Percentiles rank a stretch among this genome's conserved stretches.
These are phyloP conservation scores for Thamnophis sirtalis DNA, from an alignment of 2,113 vertebrate species.

Conservation along the genomic window DNA sequence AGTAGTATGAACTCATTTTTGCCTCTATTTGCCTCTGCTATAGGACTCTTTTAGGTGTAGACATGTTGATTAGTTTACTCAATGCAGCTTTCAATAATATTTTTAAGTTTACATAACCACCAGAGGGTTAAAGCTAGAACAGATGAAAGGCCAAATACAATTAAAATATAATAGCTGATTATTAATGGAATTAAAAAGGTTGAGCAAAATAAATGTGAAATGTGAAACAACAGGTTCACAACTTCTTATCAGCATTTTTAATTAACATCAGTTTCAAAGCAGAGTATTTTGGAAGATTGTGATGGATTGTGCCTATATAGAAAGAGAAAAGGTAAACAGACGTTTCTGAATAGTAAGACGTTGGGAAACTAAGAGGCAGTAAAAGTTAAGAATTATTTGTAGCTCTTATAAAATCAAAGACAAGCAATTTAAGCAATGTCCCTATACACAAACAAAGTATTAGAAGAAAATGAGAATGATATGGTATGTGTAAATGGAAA, in stretches of 20 bases:
- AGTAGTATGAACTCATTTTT: slow-evolving; percentile 56
- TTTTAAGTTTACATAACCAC: slow-evolving; percentile 60
- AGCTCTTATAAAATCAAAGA: slow-evolving; percentile 33
- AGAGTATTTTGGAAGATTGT: slow-evolving; percentile 56
- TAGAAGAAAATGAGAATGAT: slow-evolving; percentile 33
- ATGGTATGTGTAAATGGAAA: slow-evolving; percentile 38
- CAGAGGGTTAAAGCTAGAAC: slow-evolving; percentile 55
- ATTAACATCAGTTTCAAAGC: slow-evolving; percentile 65
- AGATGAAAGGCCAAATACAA: slow-evolving; percentile 61
- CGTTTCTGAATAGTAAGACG: slow-evolving; percentile 45
- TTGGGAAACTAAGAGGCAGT: slow-evolving; percentile 30
- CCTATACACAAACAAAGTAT: slow-evolving; percentile 45
- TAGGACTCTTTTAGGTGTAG: slow-evolving; percentile 56
- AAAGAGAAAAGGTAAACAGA: slow-evolving; percentile 58
- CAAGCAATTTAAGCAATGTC: slow-evolving; percentile 37
- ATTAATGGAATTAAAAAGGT: slow-evolving; percentile 47
- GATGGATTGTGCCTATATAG: slow-evolving; percentile 55
- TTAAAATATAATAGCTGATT: slow-evolving; percentile 59
- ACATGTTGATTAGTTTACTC: slow-evolving; percentile 61
- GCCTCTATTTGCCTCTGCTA: slow-evolving; percentile 32
- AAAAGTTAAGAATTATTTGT: not conserved
- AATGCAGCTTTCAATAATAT: slow-evolving; percentile 50
- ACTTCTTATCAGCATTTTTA: slow-evolving; percentile 64
- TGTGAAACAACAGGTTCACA: slow-evolving; percentile 66
- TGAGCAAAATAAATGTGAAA: slow-evolving; percentile 59